phyloP scores from a whole-genome alignment of 2,797 vertebrate species.

The Ptychadena robeensis region DNA sequence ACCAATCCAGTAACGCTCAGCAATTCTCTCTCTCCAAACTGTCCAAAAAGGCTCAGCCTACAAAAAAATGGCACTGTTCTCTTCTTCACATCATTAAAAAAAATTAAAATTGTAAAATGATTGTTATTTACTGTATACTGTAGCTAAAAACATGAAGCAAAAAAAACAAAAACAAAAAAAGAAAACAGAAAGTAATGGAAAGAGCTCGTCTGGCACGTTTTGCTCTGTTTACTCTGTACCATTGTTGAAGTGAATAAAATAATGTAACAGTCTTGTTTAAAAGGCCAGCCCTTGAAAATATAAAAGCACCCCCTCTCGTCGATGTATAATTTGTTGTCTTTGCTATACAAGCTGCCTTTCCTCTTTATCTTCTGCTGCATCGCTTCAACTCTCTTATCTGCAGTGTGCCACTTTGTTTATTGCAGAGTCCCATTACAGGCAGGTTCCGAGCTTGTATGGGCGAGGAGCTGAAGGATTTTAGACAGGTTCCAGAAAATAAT shows the following conservation, averaged over 20 bases:
- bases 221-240: constrained; percentile 41
- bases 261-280: constrained; percentile 56
- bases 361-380: constrained; percentile 13
- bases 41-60: constrained; percentile 25
- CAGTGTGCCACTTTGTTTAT: constrained; percentile 37
- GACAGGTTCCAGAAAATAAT: constrained; percentile 60
- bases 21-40: neutral
- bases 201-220: constrained; percentile 9
- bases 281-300: constrained; percentile 59
- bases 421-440: constrained; percentile 42
- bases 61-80: constrained; percentile 30
- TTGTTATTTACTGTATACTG: constrained; percentile 43
- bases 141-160: constrained; percentile 49
- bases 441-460: constrained; percentile 40
- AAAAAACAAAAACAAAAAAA: constrained; percentile 26
- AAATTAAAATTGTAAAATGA: constrained; percentile 33
- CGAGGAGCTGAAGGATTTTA: constrained; percentile 43
- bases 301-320: constrained; percentile 43
- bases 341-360: constrained; percentile 30
- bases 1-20: neutral
- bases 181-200: constrained; percentile 20
- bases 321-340: constrained; percentile 2
- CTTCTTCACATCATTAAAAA: constrained; percentile 29
- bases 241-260: constrained; percentile 52
- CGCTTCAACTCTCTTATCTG: constrained; percentile 30